A percentile compares a stretch with the other conserved stretches of the same genome.
These are phyloP conservation scores for Ceraclea dissimilis DNA, from an alignment of 2,888 invertebrate species.

Conservation along the genomic window DNA sequence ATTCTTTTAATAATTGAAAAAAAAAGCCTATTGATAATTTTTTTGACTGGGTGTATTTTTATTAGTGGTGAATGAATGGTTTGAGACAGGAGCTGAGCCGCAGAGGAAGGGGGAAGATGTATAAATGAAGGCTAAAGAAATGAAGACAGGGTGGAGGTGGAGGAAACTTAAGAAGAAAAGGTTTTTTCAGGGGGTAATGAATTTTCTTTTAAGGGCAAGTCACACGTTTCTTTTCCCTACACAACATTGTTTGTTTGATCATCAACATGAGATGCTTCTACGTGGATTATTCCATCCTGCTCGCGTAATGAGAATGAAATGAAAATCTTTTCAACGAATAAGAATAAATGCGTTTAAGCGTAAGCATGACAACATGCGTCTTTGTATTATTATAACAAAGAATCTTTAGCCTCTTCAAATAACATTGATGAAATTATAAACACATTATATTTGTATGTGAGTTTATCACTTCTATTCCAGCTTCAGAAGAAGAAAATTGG, in stretches of 20 bases:
- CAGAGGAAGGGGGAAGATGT: conserved; percentile 3
- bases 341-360: not conserved
- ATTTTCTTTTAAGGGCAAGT: conserved; percentile 22
- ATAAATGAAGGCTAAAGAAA: conserved; percentile 13
- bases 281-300: not conserved
- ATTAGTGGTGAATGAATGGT: not conserved
- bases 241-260: not conserved
- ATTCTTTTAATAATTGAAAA: no score
- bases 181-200: conserved; percentile 25
- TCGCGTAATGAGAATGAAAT: not conserved
- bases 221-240: conserved; percentile 4
- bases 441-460: no score
- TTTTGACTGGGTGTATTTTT: not conserved
- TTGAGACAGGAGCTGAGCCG: not conserved
- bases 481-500: no score
- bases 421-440: no score
- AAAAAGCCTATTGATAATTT: no score
- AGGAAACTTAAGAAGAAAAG: conserved; percentile 16
- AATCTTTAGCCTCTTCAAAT: no score
- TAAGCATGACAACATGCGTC: not conserved
- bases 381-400: no score
- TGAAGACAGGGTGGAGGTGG: conserved; percentile 10
- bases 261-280: not conserved
- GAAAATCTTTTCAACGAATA: not conserved
- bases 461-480: no score